Evolutionary conservation across 2,888 invertebrate genomes (phyloP), one percentile per base, ranked within the genome.

Genomic region (Apamea anceps): DNA sequence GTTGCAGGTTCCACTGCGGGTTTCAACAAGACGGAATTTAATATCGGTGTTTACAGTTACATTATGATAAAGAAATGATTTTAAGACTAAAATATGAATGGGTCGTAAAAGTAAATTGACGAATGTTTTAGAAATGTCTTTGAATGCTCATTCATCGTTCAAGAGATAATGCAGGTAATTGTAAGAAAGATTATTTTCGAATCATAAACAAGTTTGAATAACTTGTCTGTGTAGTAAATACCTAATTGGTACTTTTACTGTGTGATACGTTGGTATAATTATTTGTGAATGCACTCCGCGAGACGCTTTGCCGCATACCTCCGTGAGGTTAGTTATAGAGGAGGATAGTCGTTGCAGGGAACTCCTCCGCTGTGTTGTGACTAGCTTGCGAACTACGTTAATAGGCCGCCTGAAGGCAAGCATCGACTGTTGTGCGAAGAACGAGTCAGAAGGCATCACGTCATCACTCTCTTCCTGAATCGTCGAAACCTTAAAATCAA

Each of bases 321-420:
- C 97, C 90, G 96, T 88, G 91, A 97, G 95, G 93, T 97, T 97
- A 95, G 95, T 97, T 85, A 97, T 95, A 91, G 97, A 96, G 93
- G 95, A 94, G 91, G 97, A 96, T 88, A 96, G 95, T 89, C 96
- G 94, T 90, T 97, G 97, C 92, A 96, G 94, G 86, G 96, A 97
- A 88, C 93, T 94, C 94, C 96, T 95, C 91, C 96, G 95, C 86
- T 96, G 97, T 86, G 96, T 94, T 83, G 95, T 94, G 92, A 97
- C 96, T 92, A 97, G 96, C 94, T 96, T 97, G 93, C 97, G 96
- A 91, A 97, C 96, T 93, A 95, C 96, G 91, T 94, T 95, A 90
- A 97, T 94, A 68, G 97, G 97, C 93, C 95, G 93, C 92, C 94
- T 94, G 91, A 97, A 92, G 85, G 95, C 94, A 91, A 96, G 93